These are phyloP conservation scores for Archips xylosteana DNA, from an alignment of 2,888 invertebrate genomes.

Conservation along the genomic window DNA sequence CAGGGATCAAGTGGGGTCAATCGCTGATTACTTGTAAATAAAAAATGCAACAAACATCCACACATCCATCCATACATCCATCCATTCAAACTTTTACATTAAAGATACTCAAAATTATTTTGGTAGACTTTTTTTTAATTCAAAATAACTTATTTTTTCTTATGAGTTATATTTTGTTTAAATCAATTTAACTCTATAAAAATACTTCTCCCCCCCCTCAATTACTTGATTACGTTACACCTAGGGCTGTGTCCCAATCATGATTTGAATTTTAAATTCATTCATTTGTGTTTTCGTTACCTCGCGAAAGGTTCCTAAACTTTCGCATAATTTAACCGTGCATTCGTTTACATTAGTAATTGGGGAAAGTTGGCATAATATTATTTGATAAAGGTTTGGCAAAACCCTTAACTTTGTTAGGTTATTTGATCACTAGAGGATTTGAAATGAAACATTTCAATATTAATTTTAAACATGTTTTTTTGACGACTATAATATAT, in stretches of 20 bases:
- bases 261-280: slow-evolving; percentile 42
- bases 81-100: no score
- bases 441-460: slow-evolving; percentile 3
- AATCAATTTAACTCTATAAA: background rate
- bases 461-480: background rate
- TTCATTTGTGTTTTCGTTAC: slow-evolving; percentile 41
- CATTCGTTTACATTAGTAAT: slow-evolving; percentile 43
- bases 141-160: no score
- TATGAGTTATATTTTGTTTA: no score
- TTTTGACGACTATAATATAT: no score
- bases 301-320: slow-evolving; percentile 35
- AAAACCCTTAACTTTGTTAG: slow-evolving; percentile 27
- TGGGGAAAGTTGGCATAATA: slow-evolving; percentile 29
- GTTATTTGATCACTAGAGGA: slow-evolving; percentile 17
- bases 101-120: no score
- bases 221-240: slow-evolving; percentile 26
- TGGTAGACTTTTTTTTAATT: no score
- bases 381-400: slow-evolving; percentile 36
- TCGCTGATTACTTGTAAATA: no score
- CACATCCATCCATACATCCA: no score
- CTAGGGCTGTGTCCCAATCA: slow-evolving; percentile 26
- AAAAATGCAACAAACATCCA: no score
- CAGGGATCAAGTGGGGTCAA: no score
- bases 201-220: background rate
- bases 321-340: slow-evolving; percentile 41